phyloP scores from a whole-genome alignment of 2,113 vertebrate species.

The Varanus komodoensis region DNA sequence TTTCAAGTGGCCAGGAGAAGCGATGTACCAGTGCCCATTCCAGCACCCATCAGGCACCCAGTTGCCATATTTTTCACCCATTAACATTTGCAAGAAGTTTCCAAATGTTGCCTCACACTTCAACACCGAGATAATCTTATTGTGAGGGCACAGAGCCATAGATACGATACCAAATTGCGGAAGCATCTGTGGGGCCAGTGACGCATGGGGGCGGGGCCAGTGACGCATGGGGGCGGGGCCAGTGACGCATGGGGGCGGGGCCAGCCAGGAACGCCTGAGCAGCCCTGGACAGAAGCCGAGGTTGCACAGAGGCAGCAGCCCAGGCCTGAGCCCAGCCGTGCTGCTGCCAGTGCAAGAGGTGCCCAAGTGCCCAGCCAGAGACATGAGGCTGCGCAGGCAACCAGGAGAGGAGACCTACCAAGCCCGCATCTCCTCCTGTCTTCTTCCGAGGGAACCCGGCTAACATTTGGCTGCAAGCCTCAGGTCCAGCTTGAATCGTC shows the following conservation, averaged over 20 bases:
- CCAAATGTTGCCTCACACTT: neutral
- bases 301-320: neutral
- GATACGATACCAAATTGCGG: neutral
- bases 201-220: too few species aligned
- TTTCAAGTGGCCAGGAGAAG: neutral
- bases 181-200: neutral
- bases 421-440: too few species aligned
- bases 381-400: too few species aligned
- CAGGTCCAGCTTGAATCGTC: neutral
- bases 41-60: neutral
- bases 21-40: neutral
- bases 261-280: neutral
- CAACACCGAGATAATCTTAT: neutral
- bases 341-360: neutral
- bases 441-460: neutral
- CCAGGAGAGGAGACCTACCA: neutral
- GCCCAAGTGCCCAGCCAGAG: neutral
- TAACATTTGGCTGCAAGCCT: neutral
- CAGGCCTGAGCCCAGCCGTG: too few species aligned
- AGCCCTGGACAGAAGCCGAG: too few species aligned
- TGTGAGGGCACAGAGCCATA: neutral
- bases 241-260: neutral
- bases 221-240: neutral
- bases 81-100: neutral
- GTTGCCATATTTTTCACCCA: neutral